Evolutionary conservation across 2,113 vertebrate species (phyloP).

Genomic region (Pongo pygmaeus): DNA sequence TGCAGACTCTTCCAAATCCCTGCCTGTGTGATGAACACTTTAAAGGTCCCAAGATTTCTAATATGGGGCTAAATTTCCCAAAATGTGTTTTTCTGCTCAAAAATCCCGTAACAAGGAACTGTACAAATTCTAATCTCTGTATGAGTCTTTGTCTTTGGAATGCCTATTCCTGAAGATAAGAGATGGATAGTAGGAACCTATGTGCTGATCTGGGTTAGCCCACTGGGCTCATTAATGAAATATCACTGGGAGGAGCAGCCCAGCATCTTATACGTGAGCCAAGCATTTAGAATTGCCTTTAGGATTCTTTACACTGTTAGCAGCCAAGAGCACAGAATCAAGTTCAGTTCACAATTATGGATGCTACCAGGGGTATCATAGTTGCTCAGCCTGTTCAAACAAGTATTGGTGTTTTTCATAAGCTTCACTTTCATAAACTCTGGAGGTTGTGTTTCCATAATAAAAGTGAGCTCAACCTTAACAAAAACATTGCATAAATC

Average conservation of each 20-base stretch:
- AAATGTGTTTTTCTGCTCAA: not conserved
- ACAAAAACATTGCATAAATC: not conserved
- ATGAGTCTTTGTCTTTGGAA: not conserved
- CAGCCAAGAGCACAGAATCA: not conserved
- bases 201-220: rapidly evolving
- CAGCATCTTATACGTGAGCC: rapidly evolving
- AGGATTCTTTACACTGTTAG: rapidly evolving
- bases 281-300: rapidly evolving
- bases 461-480: not conserved
- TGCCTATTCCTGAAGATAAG: not conserved
- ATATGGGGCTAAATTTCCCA: not conserved
- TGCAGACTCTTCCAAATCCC: not conserved
- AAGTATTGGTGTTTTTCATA: not conserved
- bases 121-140: rapidly evolving
- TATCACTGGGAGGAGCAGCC: not conserved
- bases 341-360: rapidly evolving
- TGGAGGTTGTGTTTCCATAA: not conserved
- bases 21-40: not conserved
- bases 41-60: not conserved
- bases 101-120: not conserved
- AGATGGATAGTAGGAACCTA: not conserved
- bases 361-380: rapidly evolving
- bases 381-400: not conserved
- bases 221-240: not conserved
- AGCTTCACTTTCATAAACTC: not conserved